phyloP scores from a whole-genome alignment of 2,888 invertebrate genomes.

The Stictocephala bisonia region DNA sequence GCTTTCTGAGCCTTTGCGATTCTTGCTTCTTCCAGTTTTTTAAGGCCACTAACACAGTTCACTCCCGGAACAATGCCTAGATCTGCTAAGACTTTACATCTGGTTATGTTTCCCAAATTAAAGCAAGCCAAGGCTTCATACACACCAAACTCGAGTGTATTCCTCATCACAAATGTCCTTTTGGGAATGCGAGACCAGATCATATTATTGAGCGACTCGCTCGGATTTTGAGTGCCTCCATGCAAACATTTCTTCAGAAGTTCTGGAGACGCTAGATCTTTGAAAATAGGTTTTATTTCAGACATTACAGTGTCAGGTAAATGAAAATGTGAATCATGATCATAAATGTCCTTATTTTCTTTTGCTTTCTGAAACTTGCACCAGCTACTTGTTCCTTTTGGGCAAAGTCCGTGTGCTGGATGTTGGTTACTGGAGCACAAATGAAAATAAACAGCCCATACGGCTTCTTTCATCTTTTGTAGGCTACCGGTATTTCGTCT shows the following conservation, averaged over 20 bases:
- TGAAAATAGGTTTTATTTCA: slow-evolving; percentile 3
- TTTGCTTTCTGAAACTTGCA: background rate
- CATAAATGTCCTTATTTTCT: background rate
- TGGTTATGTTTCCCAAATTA: slow-evolving; percentile 5
- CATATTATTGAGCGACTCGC: no score
- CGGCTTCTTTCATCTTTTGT: no score
- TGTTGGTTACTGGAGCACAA: no score
- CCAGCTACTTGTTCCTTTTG: background rate
- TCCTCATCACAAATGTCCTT: slow-evolving; percentile 5
- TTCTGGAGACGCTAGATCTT: background rate
- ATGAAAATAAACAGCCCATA: no score
- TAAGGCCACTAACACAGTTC: slow-evolving; percentile 17
- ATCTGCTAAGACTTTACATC: background rate
- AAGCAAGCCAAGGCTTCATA: slow-evolving; percentile 16
- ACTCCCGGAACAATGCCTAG: slow-evolving; percentile 20
- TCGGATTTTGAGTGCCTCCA: background rate
- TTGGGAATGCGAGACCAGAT: slow-evolving; percentile 13
- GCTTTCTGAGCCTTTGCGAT: slow-evolving; percentile 29
- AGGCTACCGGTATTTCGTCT: no score
- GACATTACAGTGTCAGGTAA: background rate
- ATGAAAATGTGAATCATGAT: background rate
- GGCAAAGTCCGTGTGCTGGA: background rate
- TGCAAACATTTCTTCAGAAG: slow-evolving; percentile 6
- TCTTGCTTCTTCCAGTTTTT: background rate
- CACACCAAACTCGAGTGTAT: background rate